Evolutionary conservation across 2,113 vertebrate species (phyloP), one percentile per base, ranked within the genome.

Genomic region (Chelonoidis abingdonii): DNA sequence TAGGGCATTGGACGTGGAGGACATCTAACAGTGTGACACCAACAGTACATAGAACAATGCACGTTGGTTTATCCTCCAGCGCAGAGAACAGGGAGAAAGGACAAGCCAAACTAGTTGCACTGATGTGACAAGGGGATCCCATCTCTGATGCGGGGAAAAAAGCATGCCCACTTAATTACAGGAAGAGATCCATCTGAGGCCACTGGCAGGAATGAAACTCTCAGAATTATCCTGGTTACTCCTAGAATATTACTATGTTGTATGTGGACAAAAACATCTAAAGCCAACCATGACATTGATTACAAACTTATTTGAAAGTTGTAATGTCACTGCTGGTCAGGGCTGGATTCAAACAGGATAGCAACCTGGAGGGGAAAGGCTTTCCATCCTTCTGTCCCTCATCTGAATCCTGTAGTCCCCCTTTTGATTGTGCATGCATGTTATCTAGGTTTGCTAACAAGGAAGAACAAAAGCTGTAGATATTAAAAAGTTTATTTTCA

Each of bases 121-220:
- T 12, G 27, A n/a, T 89, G 50, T 41, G 49, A 84, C 62, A 69
- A 75, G 10, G 57, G 88, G 52, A 8, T 92, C 41, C 75, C 50
- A 5, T 82, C 89, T 89, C 14, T 52, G 21, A 3, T 21, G 19
- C n/a, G 57, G 79, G 29, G 16, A 41, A 21, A 69, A 65, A 80
- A 62, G n/a, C 10, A 4, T n/a, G 8, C 82, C 62, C 52, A 54
- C 22, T 5, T 17, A 53, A 7, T 52, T 84, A 75, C 22, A 49
- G 10, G 9, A 1, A n/a, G 35, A 65, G 24, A 27, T 57, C 24
- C 56, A 4, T 57, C 56, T 0, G 0, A 13, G 65, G 75, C 83
- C 0, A 0, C n/a, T 0, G 1, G 57, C 14, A 53, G 35, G 53
- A 75, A 65, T 1, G 0, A 62, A 27, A 14, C 25, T 0, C 56